Conservation (phyloP, 2,888 invertebrate genomes). For the Vannuccia rotundouncinata region DNA sequence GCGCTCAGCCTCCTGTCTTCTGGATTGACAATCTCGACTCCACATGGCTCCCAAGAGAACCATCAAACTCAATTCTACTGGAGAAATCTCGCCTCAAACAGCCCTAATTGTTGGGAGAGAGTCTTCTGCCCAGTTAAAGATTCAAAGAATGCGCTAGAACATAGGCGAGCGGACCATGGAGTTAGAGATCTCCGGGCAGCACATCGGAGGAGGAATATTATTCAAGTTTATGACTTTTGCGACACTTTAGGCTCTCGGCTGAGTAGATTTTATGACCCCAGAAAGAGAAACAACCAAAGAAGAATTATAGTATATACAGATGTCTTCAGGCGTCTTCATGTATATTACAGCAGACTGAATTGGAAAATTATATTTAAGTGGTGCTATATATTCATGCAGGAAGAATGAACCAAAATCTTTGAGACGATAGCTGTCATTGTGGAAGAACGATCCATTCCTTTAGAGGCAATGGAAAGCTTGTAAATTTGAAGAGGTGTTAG, state of each 20-base stretch:
- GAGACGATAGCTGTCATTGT: neutral
- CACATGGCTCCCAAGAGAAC: constrained; percentile 2
- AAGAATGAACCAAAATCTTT: neutral
- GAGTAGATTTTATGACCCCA: neutral
- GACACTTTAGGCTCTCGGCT: neutral
- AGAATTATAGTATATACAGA: neutral
- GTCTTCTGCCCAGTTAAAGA: neutral
- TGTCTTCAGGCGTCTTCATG: neutral
- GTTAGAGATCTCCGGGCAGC: neutral
- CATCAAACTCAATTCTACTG: neutral
- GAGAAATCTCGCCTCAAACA: neutral
- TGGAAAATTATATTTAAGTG: too few relatives aligned
- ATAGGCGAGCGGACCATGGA: neutral
- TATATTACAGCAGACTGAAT: neutral
- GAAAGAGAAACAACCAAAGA: neutral
- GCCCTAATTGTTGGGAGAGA: neutral
- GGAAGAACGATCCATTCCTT: neutral
- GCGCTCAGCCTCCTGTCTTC: neutral
- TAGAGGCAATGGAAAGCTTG: neutral
- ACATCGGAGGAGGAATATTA: neutral
- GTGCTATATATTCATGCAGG: neutral
- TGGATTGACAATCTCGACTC: constrained; percentile 24
- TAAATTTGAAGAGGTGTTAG: too few relatives aligned
- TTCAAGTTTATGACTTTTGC: neutral
- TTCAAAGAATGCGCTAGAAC: neutral